These are phyloP conservation scores for Aplodontia rufa DNA, from an alignment of 2,113 vertebrate species.

Conservation along the genomic window DNA sequence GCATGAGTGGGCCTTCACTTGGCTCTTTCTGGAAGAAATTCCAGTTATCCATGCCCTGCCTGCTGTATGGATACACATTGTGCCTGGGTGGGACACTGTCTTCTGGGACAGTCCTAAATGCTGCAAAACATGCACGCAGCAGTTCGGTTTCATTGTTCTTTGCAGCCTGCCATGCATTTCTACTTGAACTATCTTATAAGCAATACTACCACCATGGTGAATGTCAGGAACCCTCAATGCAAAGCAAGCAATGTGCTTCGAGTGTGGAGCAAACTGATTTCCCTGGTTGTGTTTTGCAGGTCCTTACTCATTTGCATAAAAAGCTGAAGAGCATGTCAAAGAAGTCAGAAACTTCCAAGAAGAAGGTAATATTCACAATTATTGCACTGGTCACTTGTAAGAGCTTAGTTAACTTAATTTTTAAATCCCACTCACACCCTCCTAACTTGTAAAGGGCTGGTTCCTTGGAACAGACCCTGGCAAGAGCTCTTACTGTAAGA, in stretches of 20 bases:
- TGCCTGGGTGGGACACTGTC: no score
- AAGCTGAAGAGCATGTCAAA: constrained; percentile 97
- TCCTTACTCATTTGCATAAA: constrained; percentile 97
- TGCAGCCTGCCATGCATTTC: rapidly evolving
- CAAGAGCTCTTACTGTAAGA: rapidly evolving
- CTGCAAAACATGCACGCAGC: not conserved
- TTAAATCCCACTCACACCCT: not conserved
- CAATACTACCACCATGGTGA: rapidly evolving
- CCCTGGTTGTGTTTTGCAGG: constrained; percentile 84
- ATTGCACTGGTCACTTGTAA: rapidly evolving
- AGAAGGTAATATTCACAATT: constrained; percentile 88
- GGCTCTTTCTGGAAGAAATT: not conserved
- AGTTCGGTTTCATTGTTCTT: rapidly evolving
- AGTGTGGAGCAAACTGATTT: rapidly evolving
- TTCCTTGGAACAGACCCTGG: no score
- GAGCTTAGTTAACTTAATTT: not conserved
- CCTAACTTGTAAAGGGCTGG: not conserved
- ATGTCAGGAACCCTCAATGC: no score
- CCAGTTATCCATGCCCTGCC: rapidly evolving
- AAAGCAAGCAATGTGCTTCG: rapidly evolving
- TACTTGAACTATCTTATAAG: not conserved
- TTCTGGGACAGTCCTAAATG: rapidly evolving
- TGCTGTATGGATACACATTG: rapidly evolving
- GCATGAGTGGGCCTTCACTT: rapidly evolving
- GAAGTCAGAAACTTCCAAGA: constrained; percentile 98